Conservation (phyloP, 2,888 invertebrate species). For the Drosophila mercatorum region DNA sequence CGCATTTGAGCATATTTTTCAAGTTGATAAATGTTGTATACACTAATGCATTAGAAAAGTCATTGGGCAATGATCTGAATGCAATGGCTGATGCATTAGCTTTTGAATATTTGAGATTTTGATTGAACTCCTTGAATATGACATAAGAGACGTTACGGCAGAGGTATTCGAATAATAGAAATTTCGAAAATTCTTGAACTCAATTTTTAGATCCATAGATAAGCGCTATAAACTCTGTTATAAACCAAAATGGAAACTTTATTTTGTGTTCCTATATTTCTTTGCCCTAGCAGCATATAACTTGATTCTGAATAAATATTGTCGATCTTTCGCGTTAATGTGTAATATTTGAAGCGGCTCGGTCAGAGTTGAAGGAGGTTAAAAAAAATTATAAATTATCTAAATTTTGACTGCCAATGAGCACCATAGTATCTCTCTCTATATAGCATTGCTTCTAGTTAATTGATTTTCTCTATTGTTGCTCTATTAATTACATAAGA, state of each 20-base stretch:
- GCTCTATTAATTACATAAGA: constrained; percentile 6
- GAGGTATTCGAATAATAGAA: neutral
- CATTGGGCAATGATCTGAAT: neutral
- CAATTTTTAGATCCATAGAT: neutral
- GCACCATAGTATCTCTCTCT: neutral
- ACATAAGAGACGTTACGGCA: neutral
- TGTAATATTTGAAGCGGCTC: constrained; percentile 1
- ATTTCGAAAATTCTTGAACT: neutral
- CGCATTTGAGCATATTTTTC: constrained; percentile 17
- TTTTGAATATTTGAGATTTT: constrained; percentile 31
- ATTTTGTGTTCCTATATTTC: neutral
- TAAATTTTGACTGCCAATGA: constrained; percentile 14
- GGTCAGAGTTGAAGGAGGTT: neutral
- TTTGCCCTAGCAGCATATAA: neutral
- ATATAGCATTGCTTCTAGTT: constrained; percentile 6
- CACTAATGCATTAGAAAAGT: constrained; percentile 13
- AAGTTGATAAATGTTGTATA: constrained; percentile 22
- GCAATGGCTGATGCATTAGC: neutral
- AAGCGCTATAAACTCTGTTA: constrained; percentile 9
- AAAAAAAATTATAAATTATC: neutral
- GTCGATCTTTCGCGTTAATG: neutral
- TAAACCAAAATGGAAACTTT: neutral
- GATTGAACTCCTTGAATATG: constrained; percentile 35
- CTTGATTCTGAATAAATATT: neutral
- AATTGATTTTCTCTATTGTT: constrained; percentile 9